Evolutionary conservation across 2,797 vertebrate genomes (phyloP).

Genomic region (Gobionotothen gibberifrons): DNA sequence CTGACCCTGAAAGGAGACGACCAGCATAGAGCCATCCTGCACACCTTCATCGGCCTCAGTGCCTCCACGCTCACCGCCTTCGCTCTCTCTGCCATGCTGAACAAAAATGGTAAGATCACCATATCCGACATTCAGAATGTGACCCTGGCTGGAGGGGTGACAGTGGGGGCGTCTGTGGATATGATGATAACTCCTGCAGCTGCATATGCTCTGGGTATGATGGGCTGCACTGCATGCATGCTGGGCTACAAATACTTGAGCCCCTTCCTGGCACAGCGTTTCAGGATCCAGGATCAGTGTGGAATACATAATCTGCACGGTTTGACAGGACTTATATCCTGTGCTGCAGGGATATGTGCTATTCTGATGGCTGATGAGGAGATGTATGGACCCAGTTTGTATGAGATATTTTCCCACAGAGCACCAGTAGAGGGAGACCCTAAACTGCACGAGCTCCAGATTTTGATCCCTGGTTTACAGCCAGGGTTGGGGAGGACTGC

Average conservation of each 20-base stretch:
- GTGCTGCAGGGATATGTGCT: slow-evolving; percentile 78
- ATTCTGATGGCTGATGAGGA: slow-evolving; percentile 78
- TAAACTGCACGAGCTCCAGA: slow-evolving; percentile 67
- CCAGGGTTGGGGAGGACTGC: slow-evolving; percentile 63
- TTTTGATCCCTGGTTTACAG: slow-evolving; percentile 55
- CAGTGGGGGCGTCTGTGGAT: slow-evolving; percentile 85
- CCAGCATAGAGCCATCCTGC: slow-evolving; percentile 88
- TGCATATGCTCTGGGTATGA: slow-evolving; percentile 82
- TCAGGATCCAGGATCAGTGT: slow-evolving; percentile 86
- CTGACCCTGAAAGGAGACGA: slow-evolving; percentile 82
- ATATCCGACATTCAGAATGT: slow-evolving; percentile 89
- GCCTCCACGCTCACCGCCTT: slow-evolving; percentile 85
- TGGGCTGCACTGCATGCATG: slow-evolving; percentile 83
- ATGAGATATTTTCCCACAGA: slow-evolving; percentile 74
- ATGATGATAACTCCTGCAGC: slow-evolving; percentile 85
- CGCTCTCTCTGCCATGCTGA: slow-evolving; percentile 85
- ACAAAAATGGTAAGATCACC: slow-evolving; percentile 84
- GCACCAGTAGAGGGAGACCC: slow-evolving; percentile 78
- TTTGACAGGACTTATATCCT: slow-evolving; percentile 86
- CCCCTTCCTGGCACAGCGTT: slow-evolving; percentile 77
- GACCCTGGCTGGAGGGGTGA: slow-evolving; percentile 88
- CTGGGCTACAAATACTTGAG: slow-evolving; percentile 88
- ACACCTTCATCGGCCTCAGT: slow-evolving; percentile 88
- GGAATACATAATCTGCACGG: slow-evolving; percentile 91
- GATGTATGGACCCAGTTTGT: slow-evolving; percentile 73